Evolutionary conservation across 1,140 invertebrate genomes (phyloP).

Genomic region (Drosophila parvula): DNA sequence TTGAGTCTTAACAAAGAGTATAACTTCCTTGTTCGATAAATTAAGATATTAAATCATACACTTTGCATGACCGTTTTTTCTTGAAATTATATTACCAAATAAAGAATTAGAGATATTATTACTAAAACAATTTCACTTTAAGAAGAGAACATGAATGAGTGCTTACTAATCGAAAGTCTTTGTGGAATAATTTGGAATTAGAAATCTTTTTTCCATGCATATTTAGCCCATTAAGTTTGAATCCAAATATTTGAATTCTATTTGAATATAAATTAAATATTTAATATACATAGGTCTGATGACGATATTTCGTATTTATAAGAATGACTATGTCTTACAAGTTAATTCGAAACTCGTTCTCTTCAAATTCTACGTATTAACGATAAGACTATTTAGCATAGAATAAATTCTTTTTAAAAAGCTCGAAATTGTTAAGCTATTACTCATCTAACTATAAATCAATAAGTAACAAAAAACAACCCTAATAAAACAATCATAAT

Average conservation of each 20-base stretch:
- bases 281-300: slow-evolving; percentile 5
- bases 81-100: background rate
- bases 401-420: background rate
- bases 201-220: background rate
- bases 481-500: background rate
- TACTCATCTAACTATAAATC: background rate
- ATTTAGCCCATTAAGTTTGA: background rate
- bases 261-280: background rate
- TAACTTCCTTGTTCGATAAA: background rate
- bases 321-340: background rate
- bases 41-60: background rate
- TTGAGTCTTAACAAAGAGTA: background rate
- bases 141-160: background rate
- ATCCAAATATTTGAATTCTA: background rate
- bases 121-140: too few species aligned
- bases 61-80: too few species aligned
- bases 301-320: slow-evolving; percentile 1
- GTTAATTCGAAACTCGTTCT: slow-evolving; percentile 4
- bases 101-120: background rate
- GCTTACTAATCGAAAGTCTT: background rate
- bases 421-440: background rate
- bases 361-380: background rate
- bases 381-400: background rate
- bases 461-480: background rate
- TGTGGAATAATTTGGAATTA: background rate